A percentile compares a stretch with the other conserved stretches of the same genome.
These are phyloP conservation scores for Pteromalus puparum DNA, from an alignment of 1,140 invertebrate genomes.

Conservation along the genomic window DNA sequence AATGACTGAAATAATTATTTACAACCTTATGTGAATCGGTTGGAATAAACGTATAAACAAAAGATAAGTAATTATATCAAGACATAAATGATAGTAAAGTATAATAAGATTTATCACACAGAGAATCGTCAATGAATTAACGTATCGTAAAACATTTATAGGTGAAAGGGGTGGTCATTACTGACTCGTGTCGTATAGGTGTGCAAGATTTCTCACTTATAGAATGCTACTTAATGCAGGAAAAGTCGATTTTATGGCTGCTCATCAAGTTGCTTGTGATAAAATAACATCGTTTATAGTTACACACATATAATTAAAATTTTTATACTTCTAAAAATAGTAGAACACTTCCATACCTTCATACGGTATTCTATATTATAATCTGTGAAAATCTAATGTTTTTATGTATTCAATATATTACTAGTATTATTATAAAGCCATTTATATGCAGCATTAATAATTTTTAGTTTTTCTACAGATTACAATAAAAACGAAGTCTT, in stretches of 20 bases:
- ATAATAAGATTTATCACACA: background rate
- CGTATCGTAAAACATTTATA: conserved; percentile 19
- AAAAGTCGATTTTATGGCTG: background rate
- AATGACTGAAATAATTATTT: no score
- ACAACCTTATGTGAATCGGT: no score
- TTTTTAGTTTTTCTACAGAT: no score
- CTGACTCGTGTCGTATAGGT: background rate
- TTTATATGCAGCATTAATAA: no score
- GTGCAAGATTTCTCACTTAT: conserved; percentile 4
- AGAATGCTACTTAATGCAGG: background rate
- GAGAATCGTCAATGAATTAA: background rate
- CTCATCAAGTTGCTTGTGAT: background rate
- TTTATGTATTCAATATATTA: background rate
- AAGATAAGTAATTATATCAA: background rate
- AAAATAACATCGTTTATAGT: background rate
- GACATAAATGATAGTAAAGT: background rate
- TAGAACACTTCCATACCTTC: background rate
- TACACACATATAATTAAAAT: background rate
- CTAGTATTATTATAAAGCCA: no score
- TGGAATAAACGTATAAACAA: background rate
- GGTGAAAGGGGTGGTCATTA: conserved; percentile 7
- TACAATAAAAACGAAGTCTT: background rate
- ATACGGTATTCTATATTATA: background rate
- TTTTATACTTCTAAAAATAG: background rate
- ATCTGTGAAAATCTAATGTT: background rate